These are phyloP conservation scores for Amorpha juglandis DNA, from an alignment of 2,888 invertebrate genomes.

Conservation along the genomic window DNA sequence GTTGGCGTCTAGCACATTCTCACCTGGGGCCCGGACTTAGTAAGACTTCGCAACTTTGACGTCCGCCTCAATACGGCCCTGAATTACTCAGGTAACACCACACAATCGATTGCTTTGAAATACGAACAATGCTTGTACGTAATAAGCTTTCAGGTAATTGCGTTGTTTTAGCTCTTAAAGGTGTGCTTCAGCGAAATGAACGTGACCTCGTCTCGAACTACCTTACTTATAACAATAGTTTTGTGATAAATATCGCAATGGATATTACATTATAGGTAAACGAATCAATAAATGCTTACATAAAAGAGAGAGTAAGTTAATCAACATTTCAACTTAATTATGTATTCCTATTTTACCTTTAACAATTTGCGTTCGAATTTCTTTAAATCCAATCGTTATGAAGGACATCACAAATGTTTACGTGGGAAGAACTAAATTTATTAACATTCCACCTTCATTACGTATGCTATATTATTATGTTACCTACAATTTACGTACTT, in stretches of 20 bases:
- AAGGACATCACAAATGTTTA: too few relatives aligned
- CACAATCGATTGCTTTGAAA: slow-evolving; percentile 33
- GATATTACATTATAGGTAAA: neutral
- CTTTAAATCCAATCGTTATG: too few relatives aligned
- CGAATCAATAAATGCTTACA: neutral
- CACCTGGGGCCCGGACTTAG: slow-evolving; percentile 79
- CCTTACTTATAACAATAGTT: neutral
- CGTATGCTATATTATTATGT: too few relatives aligned
- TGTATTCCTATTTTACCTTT: too few relatives aligned
- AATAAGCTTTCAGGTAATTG: slow-evolving; percentile 23
- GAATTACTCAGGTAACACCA: slow-evolving; percentile 67
- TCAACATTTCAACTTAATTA: too few relatives aligned
- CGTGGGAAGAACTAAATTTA: too few relatives aligned
- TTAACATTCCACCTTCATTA: too few relatives aligned
- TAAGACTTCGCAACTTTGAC: slow-evolving; percentile 82
- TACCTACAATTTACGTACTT: too few relatives aligned
- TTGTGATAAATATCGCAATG: neutral
- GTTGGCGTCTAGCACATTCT: slow-evolving; percentile 83
- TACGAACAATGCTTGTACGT: slow-evolving; percentile 24
- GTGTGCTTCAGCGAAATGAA: slow-evolving; percentile 41
- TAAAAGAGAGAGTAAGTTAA: too few relatives aligned
- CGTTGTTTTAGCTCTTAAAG: slow-evolving; percentile 45
- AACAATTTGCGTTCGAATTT: too few relatives aligned
- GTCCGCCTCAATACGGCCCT: slow-evolving; percentile 58
- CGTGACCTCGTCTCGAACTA: neutral